Evolutionary conservation across 2,113 vertebrate genomes (phyloP).

Genomic region (Ancistrus triradiatus): DNA sequence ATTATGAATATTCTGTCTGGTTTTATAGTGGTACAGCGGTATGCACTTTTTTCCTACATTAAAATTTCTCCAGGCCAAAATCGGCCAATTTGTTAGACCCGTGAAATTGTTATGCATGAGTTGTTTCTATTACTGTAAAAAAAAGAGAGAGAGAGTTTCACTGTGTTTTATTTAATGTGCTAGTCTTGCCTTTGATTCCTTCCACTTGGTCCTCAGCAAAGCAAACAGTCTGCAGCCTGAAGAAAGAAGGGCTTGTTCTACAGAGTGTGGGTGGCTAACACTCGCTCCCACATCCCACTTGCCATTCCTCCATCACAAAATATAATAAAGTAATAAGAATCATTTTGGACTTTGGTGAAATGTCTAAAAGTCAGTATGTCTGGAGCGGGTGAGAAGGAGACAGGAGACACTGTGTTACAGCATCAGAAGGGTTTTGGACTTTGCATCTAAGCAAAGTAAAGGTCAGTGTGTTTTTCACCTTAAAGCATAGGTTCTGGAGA

Average conservation of each 20-base stretch:
- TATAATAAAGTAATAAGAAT: conserved; percentile 25
- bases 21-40: too few relatives aligned
- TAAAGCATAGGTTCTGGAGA: conserved; percentile 31
- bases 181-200: conserved; percentile 22
- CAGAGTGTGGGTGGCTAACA: conserved; percentile 40
- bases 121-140: too few relatives aligned
- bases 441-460: conserved; percentile 26
- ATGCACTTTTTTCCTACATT: too few relatives aligned
- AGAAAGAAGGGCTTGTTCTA: conserved; percentile 35
- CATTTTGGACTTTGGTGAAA: conserved; percentile 24
- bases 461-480: conserved; percentile 31
- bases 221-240: conserved; percentile 34
- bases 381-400: conserved; percentile 2
- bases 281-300: conserved; percentile 23
- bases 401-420: too few relatives aligned
- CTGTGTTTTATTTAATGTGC: conserved; percentile 16
- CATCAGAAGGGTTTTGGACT: conserved; percentile 25
- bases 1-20: too few relatives aligned
- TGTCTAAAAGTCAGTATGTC: conserved; percentile 10
- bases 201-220: conserved; percentile 31
- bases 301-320: conserved; percentile 36
- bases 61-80: too few relatives aligned
- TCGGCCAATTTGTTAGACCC: too few relatives aligned
- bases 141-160: conserved; percentile 1
- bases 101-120: neutral